A percentile compares a stretch with the other conserved stretches of the same genome.
Conservation (phyloP, 2,888 invertebrate species). For the Cephonodes hylas region DNA sequence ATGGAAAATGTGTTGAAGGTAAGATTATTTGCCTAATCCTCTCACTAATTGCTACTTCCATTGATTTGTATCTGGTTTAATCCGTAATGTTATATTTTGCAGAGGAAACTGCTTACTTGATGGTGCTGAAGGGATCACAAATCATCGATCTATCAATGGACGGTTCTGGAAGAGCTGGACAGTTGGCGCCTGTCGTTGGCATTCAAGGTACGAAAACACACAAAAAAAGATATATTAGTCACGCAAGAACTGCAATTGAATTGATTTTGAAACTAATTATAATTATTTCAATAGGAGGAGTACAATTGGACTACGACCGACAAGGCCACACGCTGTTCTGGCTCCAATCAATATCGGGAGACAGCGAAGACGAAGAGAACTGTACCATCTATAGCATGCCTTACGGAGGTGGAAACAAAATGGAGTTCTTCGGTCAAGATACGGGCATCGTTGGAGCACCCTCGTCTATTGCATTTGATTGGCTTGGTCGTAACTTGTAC, state of each 20-base stretch:
- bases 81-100: conserved; percentile 29
- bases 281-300: conserved; percentile 83
- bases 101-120: conserved; percentile 93
- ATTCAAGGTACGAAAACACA: conserved; percentile 73
- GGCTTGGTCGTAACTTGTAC: conserved; percentile 97
- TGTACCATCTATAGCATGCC: conserved; percentile 93
- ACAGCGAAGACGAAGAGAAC: conserved; percentile 89
- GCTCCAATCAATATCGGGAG: conserved; percentile 86
- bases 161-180: conserved; percentile 88
- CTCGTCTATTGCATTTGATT: conserved; percentile 96
- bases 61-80: not conserved
- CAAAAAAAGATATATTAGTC: not conserved
- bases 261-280: not conserved
- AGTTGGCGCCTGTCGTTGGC: conserved; percentile 92
- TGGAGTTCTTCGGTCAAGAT: conserved; percentile 88
- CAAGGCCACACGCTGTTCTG: conserved; percentile 92
- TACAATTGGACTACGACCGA: conserved; percentile 95
- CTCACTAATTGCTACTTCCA: not conserved
- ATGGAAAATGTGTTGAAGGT: conserved; percentile 87
- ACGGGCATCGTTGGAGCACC: conserved; percentile 95
- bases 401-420: conserved; percentile 89
- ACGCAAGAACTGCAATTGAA: not conserved
- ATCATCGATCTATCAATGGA: conserved; percentile 91
- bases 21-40: not conserved
- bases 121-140: conserved; percentile 94